Evolutionary conservation across 2,888 invertebrate species (phyloP).

Genomic region (Phaedon cochleariae): DNA sequence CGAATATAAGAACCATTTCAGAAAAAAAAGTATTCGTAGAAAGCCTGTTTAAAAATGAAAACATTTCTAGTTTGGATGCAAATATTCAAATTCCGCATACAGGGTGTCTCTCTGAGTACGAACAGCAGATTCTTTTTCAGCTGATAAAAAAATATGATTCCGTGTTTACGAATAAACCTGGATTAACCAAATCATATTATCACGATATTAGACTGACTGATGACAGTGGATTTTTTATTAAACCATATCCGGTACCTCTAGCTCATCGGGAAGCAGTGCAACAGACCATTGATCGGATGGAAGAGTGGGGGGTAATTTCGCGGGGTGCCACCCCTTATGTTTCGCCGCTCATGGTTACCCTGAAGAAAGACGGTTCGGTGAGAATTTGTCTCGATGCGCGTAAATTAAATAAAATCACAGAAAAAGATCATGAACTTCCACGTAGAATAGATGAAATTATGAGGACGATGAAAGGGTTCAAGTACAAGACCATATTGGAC

Average conservation of each 20-base stretch:
- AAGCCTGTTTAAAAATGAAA: neutral
- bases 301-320: conserved; percentile 45
- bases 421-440: conserved; percentile 43
- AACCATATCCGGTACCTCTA: too few relatives aligned
- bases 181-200: conserved; percentile 30
- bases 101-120: neutral
- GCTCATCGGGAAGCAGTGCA: too few relatives aligned
- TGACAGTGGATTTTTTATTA: conserved; percentile 25
- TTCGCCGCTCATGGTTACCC: conserved; percentile 43
- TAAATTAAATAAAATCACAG: conserved; percentile 45
- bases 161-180: conserved; percentile 18
- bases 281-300: conserved; percentile 35
- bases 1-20: neutral
- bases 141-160: neutral
- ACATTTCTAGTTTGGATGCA: neutral
- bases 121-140: neutral
- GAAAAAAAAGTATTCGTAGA: neutral
- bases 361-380: conserved; percentile 45
- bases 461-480: neutral
- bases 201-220: conserved; percentile 37
- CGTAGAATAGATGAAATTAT: conserved; percentile 11
- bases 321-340: conserved; percentile 43
- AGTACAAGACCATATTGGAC: conserved; percentile 6
- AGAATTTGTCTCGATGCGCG: conserved; percentile 47
- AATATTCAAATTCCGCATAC: too few relatives aligned